Percentiles rank a stretch among this genome's conserved stretches.
phyloP scores from a whole-genome alignment of 2,888 invertebrate genomes.

The Leptopilina myrica region DNA sequence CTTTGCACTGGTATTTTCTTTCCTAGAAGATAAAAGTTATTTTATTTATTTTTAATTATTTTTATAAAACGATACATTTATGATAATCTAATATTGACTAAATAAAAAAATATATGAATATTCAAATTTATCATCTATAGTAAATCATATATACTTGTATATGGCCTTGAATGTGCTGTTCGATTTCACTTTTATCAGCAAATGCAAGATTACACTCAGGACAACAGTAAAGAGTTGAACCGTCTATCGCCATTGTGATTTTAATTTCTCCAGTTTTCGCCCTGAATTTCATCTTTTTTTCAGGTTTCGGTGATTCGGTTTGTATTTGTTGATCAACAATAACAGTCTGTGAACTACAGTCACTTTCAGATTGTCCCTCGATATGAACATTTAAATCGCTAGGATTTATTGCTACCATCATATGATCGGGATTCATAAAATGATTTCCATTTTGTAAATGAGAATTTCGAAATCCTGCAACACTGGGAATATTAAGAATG shows the following conservation, averaged over 20 bases:
- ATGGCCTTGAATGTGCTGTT: constrained; percentile 75
- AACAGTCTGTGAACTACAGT: constrained; percentile 53
- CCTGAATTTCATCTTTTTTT: constrained; percentile 73
- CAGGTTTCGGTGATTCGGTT: constrained; percentile 67
- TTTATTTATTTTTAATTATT: neutral
- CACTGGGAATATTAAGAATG: constrained; percentile 74
- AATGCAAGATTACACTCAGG: constrained; percentile 77
- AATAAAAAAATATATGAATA: too few species aligned
- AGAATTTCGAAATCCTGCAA: constrained; percentile 68
- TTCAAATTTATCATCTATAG: too few species aligned
- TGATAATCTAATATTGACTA: too few species aligned
- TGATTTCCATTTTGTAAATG: constrained; percentile 66
- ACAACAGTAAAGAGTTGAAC: constrained; percentile 76
- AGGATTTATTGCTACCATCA: constrained; percentile 69
- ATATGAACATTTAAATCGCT: constrained; percentile 70
- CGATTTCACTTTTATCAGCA: constrained; percentile 75
- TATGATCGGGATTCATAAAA: constrained; percentile 67
- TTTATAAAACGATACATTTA: too few species aligned
- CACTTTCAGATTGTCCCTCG: constrained; percentile 61
- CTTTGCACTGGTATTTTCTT: constrained; percentile 77
- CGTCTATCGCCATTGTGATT: constrained; percentile 73
- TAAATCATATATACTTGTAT: constrained; percentile 64
- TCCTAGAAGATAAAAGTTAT: constrained; percentile 65
- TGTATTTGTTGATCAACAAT: constrained; percentile 68
- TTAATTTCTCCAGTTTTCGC: constrained; percentile 76